These are phyloP conservation scores for Xiphorhynchus erythropygius DNA, from an alignment of 2,797 vertebrate genomes.

Conservation along the genomic window DNA sequence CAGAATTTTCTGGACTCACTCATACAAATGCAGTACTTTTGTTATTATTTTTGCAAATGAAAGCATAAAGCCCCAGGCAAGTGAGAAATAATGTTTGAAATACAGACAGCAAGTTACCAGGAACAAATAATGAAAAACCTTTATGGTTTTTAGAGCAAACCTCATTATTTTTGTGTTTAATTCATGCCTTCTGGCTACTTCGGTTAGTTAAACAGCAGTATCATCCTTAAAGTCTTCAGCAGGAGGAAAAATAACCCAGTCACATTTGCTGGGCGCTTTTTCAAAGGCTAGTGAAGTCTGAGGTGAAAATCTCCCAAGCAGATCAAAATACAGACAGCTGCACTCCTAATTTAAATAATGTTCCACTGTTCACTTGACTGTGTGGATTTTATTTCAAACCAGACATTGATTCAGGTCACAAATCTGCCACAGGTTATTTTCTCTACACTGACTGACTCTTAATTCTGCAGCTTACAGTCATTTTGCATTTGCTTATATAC, in stretches of 20 bases:
- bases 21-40: background rate
- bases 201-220: background rate
- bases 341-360: constrained; percentile 17
- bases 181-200: background rate
- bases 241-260: background rate
- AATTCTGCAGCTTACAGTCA: background rate
- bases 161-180: background rate
- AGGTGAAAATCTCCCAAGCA: constrained; percentile 22
- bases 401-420: background rate
- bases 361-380: background rate
- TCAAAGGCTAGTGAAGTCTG: background rate
- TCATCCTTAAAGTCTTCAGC: background rate
- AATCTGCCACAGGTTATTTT: background rate
- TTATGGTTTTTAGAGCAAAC: background rate
- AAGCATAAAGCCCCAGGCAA: background rate
- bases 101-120: background rate
- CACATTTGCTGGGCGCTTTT: background rate
- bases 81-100: background rate
- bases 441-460: background rate
- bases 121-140: background rate
- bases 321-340: constrained; percentile 31
- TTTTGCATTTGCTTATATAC: background rate
- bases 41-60: background rate
- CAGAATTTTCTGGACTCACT: rapidly evolving
- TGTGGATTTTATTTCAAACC: constrained; percentile 15